These are phyloP conservation scores for Nicator chloris DNA, from an alignment of 2,113 vertebrate genomes.

Conservation along the genomic window DNA sequence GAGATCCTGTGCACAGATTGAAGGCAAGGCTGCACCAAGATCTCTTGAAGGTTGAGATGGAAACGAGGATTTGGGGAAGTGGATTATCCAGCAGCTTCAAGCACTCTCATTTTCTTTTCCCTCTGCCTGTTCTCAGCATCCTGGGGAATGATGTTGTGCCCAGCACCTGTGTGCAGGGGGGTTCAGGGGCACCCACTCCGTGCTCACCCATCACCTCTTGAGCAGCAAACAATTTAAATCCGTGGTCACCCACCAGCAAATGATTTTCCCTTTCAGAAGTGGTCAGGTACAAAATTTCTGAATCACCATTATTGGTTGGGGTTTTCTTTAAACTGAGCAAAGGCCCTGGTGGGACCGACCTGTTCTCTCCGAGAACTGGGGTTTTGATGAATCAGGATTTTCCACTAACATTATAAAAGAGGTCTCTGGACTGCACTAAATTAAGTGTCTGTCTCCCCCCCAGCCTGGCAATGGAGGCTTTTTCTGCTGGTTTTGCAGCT, in stretches of 20 bases:
- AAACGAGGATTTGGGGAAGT: not conserved
- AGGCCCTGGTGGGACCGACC: not conserved
- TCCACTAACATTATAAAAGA: not conserved
- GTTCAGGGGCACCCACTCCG: not conserved
- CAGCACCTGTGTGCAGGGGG: not conserved
- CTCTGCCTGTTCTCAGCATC: not conserved
- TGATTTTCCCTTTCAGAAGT: not conserved
- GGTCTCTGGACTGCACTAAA: conserved; percentile 3
- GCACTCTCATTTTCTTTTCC: not conserved
- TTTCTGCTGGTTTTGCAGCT: conserved; percentile 57
- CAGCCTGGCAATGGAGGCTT: not conserved
- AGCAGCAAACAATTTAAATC: not conserved
- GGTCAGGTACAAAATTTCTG: not conserved
- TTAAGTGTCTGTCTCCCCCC: not conserved
- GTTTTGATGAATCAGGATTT: conserved; percentile 47
- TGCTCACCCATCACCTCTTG: not conserved
- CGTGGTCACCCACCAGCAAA: not conserved
- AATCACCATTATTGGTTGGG: not conserved
- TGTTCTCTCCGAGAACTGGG: not conserved
- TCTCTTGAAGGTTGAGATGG: conserved; percentile 27
- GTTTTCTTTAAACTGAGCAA: not conserved
- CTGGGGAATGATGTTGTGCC: not conserved
- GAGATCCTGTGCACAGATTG: not conserved
- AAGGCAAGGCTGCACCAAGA: not conserved
- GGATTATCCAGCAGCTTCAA: not conserved